These are phyloP conservation scores for Elymnias hypermnestra DNA, from an alignment of 1,140 invertebrate genomes.

Conservation along the genomic window DNA sequence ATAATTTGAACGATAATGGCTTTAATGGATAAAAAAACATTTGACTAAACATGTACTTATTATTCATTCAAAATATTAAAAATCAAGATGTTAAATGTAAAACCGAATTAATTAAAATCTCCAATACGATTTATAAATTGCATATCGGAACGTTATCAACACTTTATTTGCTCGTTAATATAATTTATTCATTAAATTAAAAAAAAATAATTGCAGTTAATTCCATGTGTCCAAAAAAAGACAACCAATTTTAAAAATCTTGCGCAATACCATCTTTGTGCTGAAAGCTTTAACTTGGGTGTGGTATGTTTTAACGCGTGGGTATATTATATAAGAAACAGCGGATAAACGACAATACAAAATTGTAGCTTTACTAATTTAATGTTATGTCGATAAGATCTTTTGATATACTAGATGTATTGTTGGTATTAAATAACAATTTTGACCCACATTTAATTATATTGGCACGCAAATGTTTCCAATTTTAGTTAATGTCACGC, in stretches of 20 bases:
- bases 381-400: too few relatives aligned
- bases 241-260: neutral
- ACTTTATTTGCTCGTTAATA: neutral
- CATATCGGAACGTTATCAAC: neutral
- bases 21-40: too few relatives aligned
- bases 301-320: neutral
- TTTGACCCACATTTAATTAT: too few relatives aligned
- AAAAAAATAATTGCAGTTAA: neutral
- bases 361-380: too few relatives aligned
- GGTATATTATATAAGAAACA: neutral
- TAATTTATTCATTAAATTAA: neutral
- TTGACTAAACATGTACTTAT: too few relatives aligned
- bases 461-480: too few relatives aligned
- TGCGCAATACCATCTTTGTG: neutral
- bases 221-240: neutral
- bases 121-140: neutral
- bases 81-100: neutral
- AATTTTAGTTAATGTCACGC: too few relatives aligned
- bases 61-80: neutral
- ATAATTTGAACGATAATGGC: too few relatives aligned
- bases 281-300: neutral
- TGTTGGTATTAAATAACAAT: too few relatives aligned
- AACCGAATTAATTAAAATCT: neutral
- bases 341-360: too few relatives aligned
- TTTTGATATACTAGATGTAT: too few relatives aligned